phyloP scores from a whole-genome alignment of 2,797 vertebrate genomes.

The Nasua narica region DNA sequence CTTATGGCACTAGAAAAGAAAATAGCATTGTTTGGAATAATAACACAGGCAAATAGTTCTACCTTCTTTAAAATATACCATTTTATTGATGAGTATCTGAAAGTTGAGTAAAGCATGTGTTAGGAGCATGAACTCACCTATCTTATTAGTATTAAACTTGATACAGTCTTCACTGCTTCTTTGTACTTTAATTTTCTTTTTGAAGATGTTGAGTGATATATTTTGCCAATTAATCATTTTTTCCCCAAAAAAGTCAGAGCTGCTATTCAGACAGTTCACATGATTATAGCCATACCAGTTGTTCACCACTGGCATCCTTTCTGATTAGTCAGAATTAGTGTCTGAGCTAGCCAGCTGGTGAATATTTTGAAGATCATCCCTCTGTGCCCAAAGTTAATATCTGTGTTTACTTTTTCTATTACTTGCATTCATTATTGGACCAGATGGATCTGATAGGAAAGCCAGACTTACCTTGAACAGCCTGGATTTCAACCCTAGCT shows the following conservation, averaged over 20 bases:
- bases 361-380: background rate
- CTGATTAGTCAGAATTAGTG: background rate
- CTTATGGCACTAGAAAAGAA: background rate
- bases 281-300: background rate
- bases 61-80: background rate
- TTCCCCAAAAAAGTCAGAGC: background rate
- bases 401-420: background rate
- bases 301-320: background rate
- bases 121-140: background rate
- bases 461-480: background rate
- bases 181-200: constrained; percentile 10
- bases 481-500: background rate
- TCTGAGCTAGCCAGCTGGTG: background rate
- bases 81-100: background rate
- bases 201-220: background rate
- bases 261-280: background rate
- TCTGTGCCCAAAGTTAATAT: background rate
- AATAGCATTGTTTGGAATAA: background rate
- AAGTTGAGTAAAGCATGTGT: background rate
- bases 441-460: constrained; percentile 1
- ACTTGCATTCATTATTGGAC: background rate
- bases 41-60: background rate
- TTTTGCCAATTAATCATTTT: constrained; percentile 25
- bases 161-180: background rate
- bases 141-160: background rate